Evolutionary conservation across 2,888 invertebrate species (phyloP).

Genomic region (Dromius quadrimaculatus): DNA sequence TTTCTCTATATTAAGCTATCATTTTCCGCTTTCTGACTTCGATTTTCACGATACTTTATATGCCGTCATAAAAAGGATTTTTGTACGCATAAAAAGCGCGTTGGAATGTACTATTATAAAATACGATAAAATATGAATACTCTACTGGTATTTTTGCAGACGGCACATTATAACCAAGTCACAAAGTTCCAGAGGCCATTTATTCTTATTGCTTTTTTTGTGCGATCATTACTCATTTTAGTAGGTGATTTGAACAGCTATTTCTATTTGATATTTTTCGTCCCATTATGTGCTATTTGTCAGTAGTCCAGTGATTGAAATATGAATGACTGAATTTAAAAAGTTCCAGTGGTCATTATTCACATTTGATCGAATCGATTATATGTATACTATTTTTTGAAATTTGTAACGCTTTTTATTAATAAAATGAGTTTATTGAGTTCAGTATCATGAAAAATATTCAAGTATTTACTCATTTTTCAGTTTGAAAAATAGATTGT

Average conservation of each 20-base stretch:
- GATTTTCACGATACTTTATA: constrained; percentile 16
- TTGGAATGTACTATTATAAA: constrained; percentile 13
- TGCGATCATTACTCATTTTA: not conserved
- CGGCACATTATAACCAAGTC: constrained; percentile 11
- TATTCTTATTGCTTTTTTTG: constrained; percentile 4
- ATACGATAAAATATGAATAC: constrained; percentile 20
- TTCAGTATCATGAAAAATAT: not conserved
- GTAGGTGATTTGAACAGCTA: not conserved
- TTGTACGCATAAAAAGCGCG: constrained; percentile 7
- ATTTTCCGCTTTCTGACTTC: constrained; percentile 14
- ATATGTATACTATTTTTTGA: not conserved
- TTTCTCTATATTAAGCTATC: constrained; percentile 3
- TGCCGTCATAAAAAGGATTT: constrained; percentile 12
- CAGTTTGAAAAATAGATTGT: not conserved
- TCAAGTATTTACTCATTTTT: not conserved
- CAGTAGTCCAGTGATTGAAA: not conserved
- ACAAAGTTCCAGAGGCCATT: constrained; percentile 1
- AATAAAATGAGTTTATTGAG: not conserved
- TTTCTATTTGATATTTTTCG: not conserved
- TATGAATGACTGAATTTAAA: not conserved
- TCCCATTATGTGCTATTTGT: no score
- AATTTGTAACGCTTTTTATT: not conserved
- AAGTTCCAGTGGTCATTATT: not conserved
- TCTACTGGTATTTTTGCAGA: constrained; percentile 1
- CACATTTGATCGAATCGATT: not conserved